Evolutionary conservation across 2,888 invertebrate species (phyloP).

Genomic region (Aproaerema taeniolella): DNA sequence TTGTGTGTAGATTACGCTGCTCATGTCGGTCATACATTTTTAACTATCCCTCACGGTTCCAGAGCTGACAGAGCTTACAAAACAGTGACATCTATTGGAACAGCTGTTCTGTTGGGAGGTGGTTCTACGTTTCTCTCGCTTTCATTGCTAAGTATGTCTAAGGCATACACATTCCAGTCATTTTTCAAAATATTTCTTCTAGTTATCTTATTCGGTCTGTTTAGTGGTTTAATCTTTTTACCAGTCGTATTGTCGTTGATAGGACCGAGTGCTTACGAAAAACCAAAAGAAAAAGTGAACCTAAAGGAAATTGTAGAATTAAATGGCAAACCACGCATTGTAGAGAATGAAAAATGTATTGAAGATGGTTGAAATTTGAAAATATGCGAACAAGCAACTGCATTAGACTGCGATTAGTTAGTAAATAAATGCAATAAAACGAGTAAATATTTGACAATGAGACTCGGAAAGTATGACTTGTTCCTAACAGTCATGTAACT

Average conservation of each 20-base stretch:
- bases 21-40: constrained; percentile 88
- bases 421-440: too few species aligned
- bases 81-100: constrained; percentile 84
- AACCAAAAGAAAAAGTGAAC: constrained; percentile 30
- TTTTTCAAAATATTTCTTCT: constrained; percentile 87
- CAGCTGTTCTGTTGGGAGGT: constrained; percentile 87
- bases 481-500: too few species aligned
- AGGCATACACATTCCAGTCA: constrained; percentile 85
- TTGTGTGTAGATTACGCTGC: constrained; percentile 91
- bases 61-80: constrained; percentile 77
- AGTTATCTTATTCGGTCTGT: constrained; percentile 87
- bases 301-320: constrained; percentile 50
- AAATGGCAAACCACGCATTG: constrained; percentile 40
- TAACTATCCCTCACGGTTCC: constrained; percentile 76
- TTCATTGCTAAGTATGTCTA: constrained; percentile 82
- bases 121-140: constrained; percentile 86
- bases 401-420: too few species aligned
- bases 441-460: too few species aligned
- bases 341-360: constrained; percentile 25
- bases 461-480: too few species aligned
- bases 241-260: constrained; percentile 85
- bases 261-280: constrained; percentile 79
- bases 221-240: constrained; percentile 85
- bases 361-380: constrained; percentile 25
- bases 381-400: too few species aligned